Conservation (phyloP, 2,113 vertebrate species). For the Eurypyga helias region DNA sequence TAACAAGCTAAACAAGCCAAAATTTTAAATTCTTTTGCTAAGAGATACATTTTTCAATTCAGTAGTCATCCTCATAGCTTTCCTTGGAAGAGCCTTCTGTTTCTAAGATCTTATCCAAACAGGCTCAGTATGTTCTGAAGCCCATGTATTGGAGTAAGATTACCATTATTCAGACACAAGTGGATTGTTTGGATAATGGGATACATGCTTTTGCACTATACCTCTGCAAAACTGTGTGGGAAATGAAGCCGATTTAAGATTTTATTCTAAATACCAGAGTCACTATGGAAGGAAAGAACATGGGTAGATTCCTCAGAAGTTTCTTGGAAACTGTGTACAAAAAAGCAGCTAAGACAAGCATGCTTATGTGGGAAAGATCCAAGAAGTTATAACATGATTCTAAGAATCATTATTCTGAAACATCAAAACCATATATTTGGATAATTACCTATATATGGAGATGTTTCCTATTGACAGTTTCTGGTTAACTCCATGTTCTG, state of each 20-base stretch:
- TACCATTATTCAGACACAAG: neutral
- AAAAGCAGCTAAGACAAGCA: neutral
- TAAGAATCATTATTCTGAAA: neutral
- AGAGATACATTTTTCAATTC: neutral
- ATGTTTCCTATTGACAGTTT: neutral
- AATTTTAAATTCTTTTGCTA: neutral
- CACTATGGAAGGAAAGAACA: neutral
- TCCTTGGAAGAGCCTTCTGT: neutral
- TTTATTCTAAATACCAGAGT: neutral
- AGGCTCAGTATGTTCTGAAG: neutral
- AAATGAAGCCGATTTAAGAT: neutral
- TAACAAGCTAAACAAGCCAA: neutral
- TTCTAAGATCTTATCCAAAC: constrained; percentile 7
- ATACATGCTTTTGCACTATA: neutral
- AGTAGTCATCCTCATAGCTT: neutral
- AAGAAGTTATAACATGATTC: neutral
- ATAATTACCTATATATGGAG: neutral
- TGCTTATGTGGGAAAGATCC: neutral
- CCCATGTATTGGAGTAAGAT: neutral
- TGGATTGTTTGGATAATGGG: neutral
- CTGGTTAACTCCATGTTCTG: neutral
- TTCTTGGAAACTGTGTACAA: neutral
- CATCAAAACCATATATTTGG: neutral
- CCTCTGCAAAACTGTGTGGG: neutral
- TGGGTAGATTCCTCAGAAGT: neutral